phyloP scores from a whole-genome alignment of 1,140 invertebrate species.

The Heliothis subflexa region DNA sequence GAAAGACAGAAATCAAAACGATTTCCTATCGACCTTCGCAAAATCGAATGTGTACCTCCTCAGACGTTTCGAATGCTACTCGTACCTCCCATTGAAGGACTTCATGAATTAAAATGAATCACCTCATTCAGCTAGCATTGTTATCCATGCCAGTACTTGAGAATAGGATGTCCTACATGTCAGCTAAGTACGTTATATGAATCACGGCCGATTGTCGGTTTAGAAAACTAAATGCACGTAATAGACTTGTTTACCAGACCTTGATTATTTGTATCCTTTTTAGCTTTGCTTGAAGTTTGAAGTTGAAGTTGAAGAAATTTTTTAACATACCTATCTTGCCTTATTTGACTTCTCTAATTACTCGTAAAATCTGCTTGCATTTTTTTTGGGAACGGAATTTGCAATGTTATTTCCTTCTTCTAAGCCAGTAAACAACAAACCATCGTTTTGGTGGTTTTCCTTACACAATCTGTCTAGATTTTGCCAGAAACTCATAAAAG shows the following conservation, averaged over 20 bases:
- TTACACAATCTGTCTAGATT: not conserved
- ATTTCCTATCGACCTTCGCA: no score
- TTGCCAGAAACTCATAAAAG: not conserved
- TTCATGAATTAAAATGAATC: conserved; percentile 28
- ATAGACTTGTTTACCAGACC: not conserved
- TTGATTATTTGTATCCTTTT: not conserved
- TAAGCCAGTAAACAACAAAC: no score
- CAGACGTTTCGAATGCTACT: not conserved
- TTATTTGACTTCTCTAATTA: no score
- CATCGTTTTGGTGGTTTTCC: no score
- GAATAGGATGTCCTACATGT: conserved; percentile 5
- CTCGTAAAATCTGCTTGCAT: no score
- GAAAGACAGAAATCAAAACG: no score
- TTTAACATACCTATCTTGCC: no score
- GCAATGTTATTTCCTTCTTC: no score
- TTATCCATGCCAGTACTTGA: conserved; percentile 6
- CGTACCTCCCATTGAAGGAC: not conserved
- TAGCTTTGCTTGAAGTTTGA: not conserved
- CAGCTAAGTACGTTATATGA: not conserved
- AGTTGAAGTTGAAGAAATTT: no score
- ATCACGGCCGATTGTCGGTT: not conserved
- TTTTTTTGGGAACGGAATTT: no score
- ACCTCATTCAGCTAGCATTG: conserved; percentile 25
- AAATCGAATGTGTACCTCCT: no score
- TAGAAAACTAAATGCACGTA: conserved; percentile 8